phyloP scores from a whole-genome alignment of 2,888 invertebrate genomes.

The Griposia aprilina region DNA sequence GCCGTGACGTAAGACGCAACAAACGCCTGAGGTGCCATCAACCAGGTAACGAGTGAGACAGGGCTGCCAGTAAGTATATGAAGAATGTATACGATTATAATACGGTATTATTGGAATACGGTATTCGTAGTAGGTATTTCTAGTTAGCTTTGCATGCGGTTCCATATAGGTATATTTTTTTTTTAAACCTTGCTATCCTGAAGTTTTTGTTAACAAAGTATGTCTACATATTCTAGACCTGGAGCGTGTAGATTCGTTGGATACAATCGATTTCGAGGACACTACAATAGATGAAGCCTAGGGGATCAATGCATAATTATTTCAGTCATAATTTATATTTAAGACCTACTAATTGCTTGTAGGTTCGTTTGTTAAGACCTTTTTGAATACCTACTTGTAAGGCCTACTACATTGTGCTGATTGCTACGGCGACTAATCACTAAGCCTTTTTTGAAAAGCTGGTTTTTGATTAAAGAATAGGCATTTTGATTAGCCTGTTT shows the following conservation, averaged over 20 bases:
- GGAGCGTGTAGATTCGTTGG: too few species aligned
- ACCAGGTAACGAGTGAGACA: slow-evolving; percentile 81
- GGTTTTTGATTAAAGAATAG: not conserved
- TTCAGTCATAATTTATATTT: not conserved
- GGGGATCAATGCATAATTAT: not conserved
- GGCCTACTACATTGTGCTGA: too few species aligned
- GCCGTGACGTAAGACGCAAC: slow-evolving; percentile 84
- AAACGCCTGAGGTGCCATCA: slow-evolving; percentile 87
- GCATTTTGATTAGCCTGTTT: not conserved
- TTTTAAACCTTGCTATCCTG: too few species aligned
- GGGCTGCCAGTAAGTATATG: slow-evolving; percentile 71
- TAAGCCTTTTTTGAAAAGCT: not conserved
- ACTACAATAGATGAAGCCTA: not conserved
- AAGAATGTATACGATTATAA: too few species aligned
- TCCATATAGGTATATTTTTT: not conserved
- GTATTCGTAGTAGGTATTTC: not conserved
- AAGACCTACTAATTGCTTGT: not conserved
- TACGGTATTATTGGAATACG: not conserved
- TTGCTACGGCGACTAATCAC: too few species aligned
- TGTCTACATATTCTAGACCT: not conserved
- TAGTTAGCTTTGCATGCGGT: not conserved
- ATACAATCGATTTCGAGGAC: too few species aligned
- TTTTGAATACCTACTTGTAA: not conserved
- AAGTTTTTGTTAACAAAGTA: too few species aligned
- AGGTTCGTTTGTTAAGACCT: not conserved